A percentile compares a stretch with the other conserved stretches of the same genome.
phyloP scores from a whole-genome alignment of 2,113 vertebrate species.

The Tympanuchus pallidicinctus region DNA sequence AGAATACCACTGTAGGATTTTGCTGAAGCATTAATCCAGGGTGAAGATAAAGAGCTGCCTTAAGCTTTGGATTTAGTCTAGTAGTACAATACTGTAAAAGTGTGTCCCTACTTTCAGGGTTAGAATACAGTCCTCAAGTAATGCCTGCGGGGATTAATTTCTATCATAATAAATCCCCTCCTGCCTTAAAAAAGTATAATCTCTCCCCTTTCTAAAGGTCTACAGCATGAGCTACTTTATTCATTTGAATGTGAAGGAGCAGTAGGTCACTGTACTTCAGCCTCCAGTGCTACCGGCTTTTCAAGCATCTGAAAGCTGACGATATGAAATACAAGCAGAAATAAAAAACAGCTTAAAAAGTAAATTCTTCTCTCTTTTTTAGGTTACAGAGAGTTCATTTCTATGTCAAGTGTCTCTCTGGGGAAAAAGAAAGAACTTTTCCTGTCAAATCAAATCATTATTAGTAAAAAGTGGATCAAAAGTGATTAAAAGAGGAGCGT shows the following conservation, averaged over 20 bases:
- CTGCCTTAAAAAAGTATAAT: constrained; percentile 43
- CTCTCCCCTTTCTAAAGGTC: neutral
- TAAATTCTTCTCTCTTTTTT: neutral
- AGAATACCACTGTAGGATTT: neutral
- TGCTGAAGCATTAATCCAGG: constrained; percentile 23
- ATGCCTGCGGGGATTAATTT: constrained; percentile 49
- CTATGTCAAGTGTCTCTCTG: constrained; percentile 7
- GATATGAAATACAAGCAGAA: neutral
- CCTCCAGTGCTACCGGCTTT: neutral
- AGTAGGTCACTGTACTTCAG: constrained; percentile 23
- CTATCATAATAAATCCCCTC: constrained; percentile 35
- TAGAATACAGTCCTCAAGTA: constrained; percentile 5
- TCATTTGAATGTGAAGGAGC: constrained; percentile 47
- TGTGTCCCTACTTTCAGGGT: neutral
- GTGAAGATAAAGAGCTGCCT: constrained; percentile 14
- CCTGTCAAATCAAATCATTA: constrained; percentile 32
- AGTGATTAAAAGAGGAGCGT: neutral
- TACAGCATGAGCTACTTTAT: constrained; percentile 8
- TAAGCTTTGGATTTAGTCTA: constrained; percentile 27
- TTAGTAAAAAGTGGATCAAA: constrained; percentile 23
- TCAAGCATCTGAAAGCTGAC: constrained; percentile 1
- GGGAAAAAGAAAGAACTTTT: neutral
- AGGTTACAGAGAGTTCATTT: constrained; percentile 38
- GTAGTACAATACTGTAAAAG: neutral
- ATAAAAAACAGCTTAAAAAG: constrained; percentile 47